Base-by-base conservation (phyloP, 2,797 vertebrate species). In the Spondyliosoma cantharus region DNA sequence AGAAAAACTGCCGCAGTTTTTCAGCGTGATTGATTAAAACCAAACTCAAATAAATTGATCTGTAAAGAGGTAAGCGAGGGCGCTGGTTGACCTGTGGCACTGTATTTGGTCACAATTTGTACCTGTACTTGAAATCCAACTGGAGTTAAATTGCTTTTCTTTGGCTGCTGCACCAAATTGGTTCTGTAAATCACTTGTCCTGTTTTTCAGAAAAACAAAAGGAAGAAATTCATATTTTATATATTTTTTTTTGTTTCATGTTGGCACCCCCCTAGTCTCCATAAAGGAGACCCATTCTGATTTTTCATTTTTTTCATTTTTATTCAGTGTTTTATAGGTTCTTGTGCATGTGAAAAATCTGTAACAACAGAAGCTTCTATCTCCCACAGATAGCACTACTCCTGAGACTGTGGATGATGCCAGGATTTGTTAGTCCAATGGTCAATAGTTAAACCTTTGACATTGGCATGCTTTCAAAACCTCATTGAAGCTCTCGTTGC, bases 11-110 rank as follows among this genome's bases (percentile, higher is more conserved):
- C 7, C 0, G 46, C 4, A 16, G 15, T 45, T 37, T 73, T 53
- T 62, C 16, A 57, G 29, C 71, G 16, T 67, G 42, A 43, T 14
- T 64, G 60, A 43, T 75, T 81, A 37, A 27, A 45, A 50, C 16
- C 32, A 46, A 56, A 37, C 5, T 16, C 2, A 15, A 49, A 25
- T 32, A 60, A 50, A 50, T 32, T 58, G 7, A 3, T 59, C 7
- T 2, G 1, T 67, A 8, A 25, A n/a, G 27, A 48, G n/a, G 27
- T 6, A 20, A 16, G 22, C 0, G 48, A 50, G 20, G 22, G 14
- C 43, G 19, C 14, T 4, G 52, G 25, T 24, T 24, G 12, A 54
- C 25, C 14, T 60, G 11, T 59, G 46, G 24, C 15, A 24, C 14
- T 46, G 29, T 61, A 45, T 20, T 59, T 66, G 42, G n/a, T 53